Percentiles rank a stretch among this genome's conserved stretches.
These are phyloP conservation scores for Callaeas wilsoni DNA, from an alignment of 2,113 vertebrate species.

Conservation along the genomic window DNA sequence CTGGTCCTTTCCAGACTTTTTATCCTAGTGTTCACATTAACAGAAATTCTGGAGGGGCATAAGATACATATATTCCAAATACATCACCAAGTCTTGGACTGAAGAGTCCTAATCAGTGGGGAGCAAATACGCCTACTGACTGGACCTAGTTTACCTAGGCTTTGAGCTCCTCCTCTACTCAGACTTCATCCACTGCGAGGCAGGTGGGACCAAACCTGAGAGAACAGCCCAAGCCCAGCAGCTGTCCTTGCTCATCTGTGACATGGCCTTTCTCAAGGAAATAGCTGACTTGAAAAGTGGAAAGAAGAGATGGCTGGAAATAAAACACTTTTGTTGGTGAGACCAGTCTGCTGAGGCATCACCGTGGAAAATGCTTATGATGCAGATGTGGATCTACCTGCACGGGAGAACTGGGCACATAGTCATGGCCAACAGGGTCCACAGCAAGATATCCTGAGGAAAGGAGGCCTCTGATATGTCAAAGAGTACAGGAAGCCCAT, in stretches of 20 bases:
- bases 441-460: neutral
- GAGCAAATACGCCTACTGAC: neutral
- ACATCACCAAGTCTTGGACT: neutral
- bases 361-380: neutral
- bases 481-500: neutral
- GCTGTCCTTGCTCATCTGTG: neutral
- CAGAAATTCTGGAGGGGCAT: neutral
- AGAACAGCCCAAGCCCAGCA: neutral
- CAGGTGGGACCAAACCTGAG: neutral
- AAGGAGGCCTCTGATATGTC: neutral
- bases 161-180: neutral
- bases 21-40: neutral
- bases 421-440: neutral
- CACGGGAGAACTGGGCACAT: neutral
- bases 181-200: neutral
- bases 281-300: conserved; percentile 39
- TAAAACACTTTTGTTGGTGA: neutral
- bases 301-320: neutral
- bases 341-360: neutral
- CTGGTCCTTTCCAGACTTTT: neutral
- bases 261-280: conserved; percentile 48
- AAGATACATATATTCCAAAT: neutral
- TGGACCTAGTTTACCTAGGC: neutral
- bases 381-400: neutral
- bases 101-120: neutral